These are phyloP conservation scores for Ernsta delagoae DNA, from an alignment of 2,888 invertebrate species.

Conservation along the genomic window DNA sequence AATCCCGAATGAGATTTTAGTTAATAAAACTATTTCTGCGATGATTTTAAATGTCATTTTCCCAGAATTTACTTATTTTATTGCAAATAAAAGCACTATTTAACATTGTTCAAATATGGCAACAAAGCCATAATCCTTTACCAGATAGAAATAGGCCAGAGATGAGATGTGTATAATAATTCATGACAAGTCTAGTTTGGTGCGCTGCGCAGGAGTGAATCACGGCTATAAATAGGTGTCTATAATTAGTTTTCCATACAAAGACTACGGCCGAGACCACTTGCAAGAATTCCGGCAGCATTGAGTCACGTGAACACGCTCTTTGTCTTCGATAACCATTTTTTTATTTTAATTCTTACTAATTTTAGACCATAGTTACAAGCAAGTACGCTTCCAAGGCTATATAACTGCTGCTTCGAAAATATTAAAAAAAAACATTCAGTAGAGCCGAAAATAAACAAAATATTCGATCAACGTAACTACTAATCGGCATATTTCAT, in stretches of 20 bases:
- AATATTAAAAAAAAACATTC: no score
- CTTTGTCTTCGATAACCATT: slow-evolving; percentile 55
- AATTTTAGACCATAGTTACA: slow-evolving; percentile 10
- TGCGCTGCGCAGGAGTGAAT: slow-evolving; percentile 69
- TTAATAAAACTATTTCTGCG: no score
- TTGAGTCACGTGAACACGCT: slow-evolving; percentile 60
- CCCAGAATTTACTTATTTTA: neutral
- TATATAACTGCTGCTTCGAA: no score
- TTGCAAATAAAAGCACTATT: neutral
- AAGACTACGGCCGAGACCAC: slow-evolving; percentile 50
- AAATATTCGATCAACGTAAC: no score
- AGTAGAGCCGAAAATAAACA: no score
- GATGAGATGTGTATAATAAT: slow-evolving; percentile 51
- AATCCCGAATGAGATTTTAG: no score
- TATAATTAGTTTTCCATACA: slow-evolving; percentile 75
- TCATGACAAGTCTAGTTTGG: slow-evolving; percentile 53
- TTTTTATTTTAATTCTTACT: slow-evolving; percentile 28
- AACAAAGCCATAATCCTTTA: slow-evolving; percentile 23
- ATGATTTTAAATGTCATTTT: neutral
- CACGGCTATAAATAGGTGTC: slow-evolving; percentile 66
- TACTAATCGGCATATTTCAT: no score
- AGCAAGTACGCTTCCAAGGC: neutral
- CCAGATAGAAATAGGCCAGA: slow-evolving; percentile 32
- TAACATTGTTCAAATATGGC: neutral
- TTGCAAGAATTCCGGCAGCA: slow-evolving; percentile 56